A percentile compares a stretch with the other conserved stretches of the same genome.
Conservation (phyloP, 2,888 invertebrate genomes). For the Acronicta leporina region DNA sequence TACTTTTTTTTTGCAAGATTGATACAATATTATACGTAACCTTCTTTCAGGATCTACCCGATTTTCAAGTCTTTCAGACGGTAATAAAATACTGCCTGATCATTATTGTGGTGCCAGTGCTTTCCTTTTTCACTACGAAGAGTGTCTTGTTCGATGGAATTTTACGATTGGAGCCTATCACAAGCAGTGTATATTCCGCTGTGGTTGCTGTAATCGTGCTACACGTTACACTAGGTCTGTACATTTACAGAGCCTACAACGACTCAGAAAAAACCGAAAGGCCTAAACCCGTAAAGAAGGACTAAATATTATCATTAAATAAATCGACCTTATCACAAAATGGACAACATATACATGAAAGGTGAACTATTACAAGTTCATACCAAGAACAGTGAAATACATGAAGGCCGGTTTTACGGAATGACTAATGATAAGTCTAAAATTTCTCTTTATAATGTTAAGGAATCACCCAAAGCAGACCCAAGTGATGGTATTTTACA, state of each 20-base stretch:
- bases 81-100: constrained; percentile 93
- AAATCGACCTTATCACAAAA: constrained; percentile 62
- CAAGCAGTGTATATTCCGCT: constrained; percentile 94
- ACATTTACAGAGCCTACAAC: constrained; percentile 94
- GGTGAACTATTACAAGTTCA: constrained; percentile 85
- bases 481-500: constrained; percentile 77
- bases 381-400: constrained; percentile 79
- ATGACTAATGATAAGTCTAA: constrained; percentile 83
- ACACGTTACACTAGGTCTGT: constrained; percentile 93
- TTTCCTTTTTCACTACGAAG: constrained; percentile 93
- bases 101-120: constrained; percentile 93
- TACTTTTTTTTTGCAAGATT: constrained; percentile 4
- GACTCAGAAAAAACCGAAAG: constrained; percentile 79
- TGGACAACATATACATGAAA: constrained; percentile 84
- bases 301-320: constrained; percentile 66
- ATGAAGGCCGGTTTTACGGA: constrained; percentile 83
- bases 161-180: constrained; percentile 85
- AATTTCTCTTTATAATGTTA: constrained; percentile 82
- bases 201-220: constrained; percentile 92
- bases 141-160: constrained; percentile 92
- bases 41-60: constrained; percentile 90
- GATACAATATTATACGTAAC: constrained; percentile 40
- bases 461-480: constrained; percentile 73
- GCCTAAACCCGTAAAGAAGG: constrained; percentile 81
- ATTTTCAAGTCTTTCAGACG: constrained; percentile 92